Percentiles rank a stretch among this genome's conserved stretches.
Evolutionary conservation across 2,888 invertebrate species (phyloP).

Genomic region (Molanna angustata): DNA sequence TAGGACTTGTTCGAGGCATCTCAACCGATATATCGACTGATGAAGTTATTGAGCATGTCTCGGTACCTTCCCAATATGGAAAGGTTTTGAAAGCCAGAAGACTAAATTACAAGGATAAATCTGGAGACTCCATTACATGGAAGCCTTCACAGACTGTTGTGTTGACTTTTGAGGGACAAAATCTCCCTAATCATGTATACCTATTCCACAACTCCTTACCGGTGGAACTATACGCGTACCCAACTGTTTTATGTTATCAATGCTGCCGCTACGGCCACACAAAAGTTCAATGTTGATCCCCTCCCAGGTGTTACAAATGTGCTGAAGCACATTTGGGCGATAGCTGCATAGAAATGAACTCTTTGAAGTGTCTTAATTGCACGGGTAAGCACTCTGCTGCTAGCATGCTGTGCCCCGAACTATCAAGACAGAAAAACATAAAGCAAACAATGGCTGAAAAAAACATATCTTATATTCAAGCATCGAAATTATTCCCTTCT

Average conservation of each 20-base stretch:
- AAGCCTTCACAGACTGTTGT: neutral
- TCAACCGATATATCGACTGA: neutral
- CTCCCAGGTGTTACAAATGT: slow-evolving; percentile 6
- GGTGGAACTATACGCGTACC: slow-evolving; percentile 7
- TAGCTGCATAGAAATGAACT: neutral
- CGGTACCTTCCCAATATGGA: neutral
- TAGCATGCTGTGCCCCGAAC: neutral
- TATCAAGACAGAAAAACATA: neutral
- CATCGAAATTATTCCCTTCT: no score
- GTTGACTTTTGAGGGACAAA: slow-evolving; percentile 5
- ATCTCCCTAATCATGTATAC: slow-evolving; percentile 1
- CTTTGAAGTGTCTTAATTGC: slow-evolving; percentile 3
- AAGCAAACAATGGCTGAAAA: neutral
- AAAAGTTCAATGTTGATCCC: neutral
- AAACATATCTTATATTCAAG: neutral
- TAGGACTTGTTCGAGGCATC: neutral
- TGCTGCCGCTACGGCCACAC: slow-evolving; percentile 9
- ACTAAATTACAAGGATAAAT: neutral
- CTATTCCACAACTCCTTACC: slow-evolving; percentile 1
- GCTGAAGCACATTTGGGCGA: slow-evolving; percentile 1
- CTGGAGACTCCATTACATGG: neutral
- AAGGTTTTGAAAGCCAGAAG: neutral
- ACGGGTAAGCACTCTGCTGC: neutral
- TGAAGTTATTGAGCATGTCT: neutral
- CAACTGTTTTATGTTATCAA: slow-evolving; percentile 5